Percentiles rank a stretch among this genome's conserved stretches.
These are phyloP conservation scores for Caerostris darwini DNA, from an alignment of 1,140 invertebrate species.

Conservation along the genomic window DNA sequence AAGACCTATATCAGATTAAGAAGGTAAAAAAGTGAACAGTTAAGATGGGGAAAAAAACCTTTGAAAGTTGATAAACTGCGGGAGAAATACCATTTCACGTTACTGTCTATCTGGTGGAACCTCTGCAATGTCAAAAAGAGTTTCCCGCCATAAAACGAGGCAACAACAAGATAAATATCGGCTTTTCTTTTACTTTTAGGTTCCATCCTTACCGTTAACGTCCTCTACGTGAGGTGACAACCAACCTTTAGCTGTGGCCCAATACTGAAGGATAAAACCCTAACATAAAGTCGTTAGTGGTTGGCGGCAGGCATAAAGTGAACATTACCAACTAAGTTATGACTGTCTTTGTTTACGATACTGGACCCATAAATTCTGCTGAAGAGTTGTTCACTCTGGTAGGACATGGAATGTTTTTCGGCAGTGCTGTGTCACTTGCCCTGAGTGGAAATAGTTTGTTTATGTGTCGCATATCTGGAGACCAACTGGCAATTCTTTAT, in stretches of 20 bases:
- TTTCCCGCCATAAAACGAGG: constrained; percentile 35
- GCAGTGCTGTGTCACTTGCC: not conserved
- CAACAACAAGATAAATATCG: constrained; percentile 31
- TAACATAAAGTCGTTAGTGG: constrained; percentile 59
- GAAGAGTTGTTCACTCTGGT: constrained; percentile 8
- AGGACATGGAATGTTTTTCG: not conserved
- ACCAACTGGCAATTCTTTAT: constrained; percentile 30
- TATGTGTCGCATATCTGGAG: constrained; percentile 29
- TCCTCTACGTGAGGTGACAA: constrained; percentile 63
- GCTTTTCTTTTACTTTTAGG: constrained; percentile 41
- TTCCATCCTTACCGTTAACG: constrained; percentile 24
- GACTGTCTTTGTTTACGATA: constrained; percentile 66
- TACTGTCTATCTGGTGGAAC: constrained; percentile 23
- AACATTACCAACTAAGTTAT: constrained; percentile 61
- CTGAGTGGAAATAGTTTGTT: constrained; percentile 38
- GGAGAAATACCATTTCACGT: not conserved
- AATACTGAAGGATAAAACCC: constrained; percentile 50
- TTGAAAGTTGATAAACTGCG: not conserved
- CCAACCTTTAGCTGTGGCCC: constrained; percentile 36
- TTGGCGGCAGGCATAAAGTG: constrained; percentile 43
- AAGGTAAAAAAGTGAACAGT: too few relatives aligned
- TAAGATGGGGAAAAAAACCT: not conserved
- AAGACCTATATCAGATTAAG: too few relatives aligned
- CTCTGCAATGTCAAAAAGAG: constrained; percentile 18
- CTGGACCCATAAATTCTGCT: constrained; percentile 35